phyloP scores from a whole-genome alignment of 2,113 vertebrate species.

The Aegotheles bennettii region DNA sequence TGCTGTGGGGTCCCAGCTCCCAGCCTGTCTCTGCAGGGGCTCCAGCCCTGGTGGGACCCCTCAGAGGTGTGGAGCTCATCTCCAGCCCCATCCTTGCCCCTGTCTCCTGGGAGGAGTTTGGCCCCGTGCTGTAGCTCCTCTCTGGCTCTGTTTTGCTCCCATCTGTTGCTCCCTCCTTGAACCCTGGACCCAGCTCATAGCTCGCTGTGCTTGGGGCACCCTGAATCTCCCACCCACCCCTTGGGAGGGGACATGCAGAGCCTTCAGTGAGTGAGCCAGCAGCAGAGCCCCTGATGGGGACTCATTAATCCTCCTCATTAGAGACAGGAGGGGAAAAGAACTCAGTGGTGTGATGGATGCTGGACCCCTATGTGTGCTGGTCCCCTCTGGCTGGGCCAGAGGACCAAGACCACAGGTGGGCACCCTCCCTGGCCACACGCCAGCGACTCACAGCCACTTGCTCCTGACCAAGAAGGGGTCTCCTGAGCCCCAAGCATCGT shows the following conservation, averaged over 20 bases:
- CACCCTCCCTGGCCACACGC: fast-evolving
- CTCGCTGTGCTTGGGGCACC: background rate
- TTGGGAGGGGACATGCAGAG: background rate
- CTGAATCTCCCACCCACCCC: too few species aligned
- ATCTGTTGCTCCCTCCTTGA: background rate
- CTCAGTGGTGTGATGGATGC: constrained; percentile 36
- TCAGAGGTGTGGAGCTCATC: fast-evolving
- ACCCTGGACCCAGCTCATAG: background rate
- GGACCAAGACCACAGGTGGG: background rate
- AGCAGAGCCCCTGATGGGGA: background rate
- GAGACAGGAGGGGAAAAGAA: background rate
- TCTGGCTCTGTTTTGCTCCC: background rate
- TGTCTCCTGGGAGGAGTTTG: background rate
- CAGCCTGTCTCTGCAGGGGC: background rate
- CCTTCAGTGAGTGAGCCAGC: background rate
- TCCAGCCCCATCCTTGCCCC: background rate
- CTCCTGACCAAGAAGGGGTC: fast-evolving
- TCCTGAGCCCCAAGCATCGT: fast-evolving
- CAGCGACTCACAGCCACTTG: fast-evolving
- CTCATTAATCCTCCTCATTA: background rate
- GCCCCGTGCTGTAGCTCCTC: fast-evolving
- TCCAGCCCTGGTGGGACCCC: background rate
- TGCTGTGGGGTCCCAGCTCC: fast-evolving
- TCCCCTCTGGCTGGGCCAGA: fast-evolving
- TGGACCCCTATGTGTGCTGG: fast-evolving